Evolutionary conservation across 2,797 vertebrate genomes (phyloP).

Genomic region (Xenentodon cancila): DNA sequence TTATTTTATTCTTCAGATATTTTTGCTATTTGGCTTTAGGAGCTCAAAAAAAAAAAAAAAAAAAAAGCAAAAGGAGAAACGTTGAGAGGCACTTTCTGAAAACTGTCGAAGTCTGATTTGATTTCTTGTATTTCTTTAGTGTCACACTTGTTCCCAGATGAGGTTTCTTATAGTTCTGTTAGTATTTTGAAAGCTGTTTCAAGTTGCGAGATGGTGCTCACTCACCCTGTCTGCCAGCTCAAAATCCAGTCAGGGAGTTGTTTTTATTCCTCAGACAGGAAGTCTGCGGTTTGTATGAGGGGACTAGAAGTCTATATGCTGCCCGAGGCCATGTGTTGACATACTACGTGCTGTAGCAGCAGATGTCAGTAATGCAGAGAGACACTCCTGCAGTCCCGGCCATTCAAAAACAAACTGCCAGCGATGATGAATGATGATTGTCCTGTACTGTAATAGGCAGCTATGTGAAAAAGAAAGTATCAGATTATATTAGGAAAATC

Average conservation of each 20-base stretch:
- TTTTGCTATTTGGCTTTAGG: too few relatives aligned
- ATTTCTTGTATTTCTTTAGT: constrained; percentile 21
- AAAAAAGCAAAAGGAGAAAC: neutral
- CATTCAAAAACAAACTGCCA: constrained; percentile 38
- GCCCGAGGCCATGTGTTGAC: constrained; percentile 41
- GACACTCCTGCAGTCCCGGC: constrained; percentile 41
- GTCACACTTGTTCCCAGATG: constrained; percentile 8
- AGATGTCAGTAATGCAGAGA: constrained; percentile 36
- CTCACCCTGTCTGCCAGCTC: constrained; percentile 27
- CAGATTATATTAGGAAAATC: too few relatives aligned
- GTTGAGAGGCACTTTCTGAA: neutral
- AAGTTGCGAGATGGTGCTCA: constrained; percentile 13
- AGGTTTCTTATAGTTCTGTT: constrained; percentile 6
- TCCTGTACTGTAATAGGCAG: neutral
- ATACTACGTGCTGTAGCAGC: constrained; percentile 12
- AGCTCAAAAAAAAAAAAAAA: too few relatives aligned
- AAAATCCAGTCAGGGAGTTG: constrained; percentile 33
- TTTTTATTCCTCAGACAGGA: constrained; percentile 27
- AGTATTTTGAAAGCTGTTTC: constrained; percentile 27
- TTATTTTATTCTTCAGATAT: too few relatives aligned
- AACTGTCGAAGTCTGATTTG: neutral
- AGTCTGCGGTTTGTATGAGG: constrained; percentile 24
- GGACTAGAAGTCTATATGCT: constrained; percentile 7
- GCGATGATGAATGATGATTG: constrained; percentile 37
- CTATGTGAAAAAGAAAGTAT: neutral